These are phyloP conservation scores for Montifringilla adamsi DNA, from an alignment of 2,113 vertebrate genomes.

Conservation along the genomic window DNA sequence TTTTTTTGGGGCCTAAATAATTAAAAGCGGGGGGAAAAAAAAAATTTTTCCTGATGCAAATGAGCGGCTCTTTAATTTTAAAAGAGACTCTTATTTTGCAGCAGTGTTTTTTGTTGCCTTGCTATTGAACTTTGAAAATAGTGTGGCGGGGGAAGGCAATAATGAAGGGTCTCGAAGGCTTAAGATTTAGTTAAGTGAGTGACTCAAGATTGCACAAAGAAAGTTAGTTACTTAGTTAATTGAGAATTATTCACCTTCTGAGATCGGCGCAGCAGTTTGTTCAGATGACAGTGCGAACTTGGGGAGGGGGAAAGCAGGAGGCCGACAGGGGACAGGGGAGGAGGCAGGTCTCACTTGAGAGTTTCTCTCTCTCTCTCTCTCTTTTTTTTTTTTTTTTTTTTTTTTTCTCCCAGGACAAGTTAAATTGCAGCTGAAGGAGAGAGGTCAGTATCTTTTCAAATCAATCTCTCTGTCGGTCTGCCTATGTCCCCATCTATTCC, in stretches of 20 bases:
- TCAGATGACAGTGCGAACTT: slow-evolving; percentile 27
- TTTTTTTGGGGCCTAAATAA: neutral
- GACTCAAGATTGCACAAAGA: slow-evolving; percentile 37
- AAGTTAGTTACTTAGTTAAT: slow-evolving; percentile 62
- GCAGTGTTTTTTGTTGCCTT: slow-evolving; percentile 37
- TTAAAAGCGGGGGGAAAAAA: neutral
- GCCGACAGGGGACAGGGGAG: neutral
- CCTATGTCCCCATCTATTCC: slow-evolving; percentile 17
- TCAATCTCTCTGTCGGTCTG: slow-evolving; percentile 26
- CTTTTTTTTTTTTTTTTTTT: neutral
- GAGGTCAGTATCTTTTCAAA: slow-evolving; percentile 49
- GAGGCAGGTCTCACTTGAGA: neutral
- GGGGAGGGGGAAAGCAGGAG: neutral
- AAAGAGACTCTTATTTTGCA: slow-evolving; percentile 75
- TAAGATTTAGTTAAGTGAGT: slow-evolving; percentile 54
- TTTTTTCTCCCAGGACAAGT: neutral
- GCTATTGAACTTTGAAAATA: slow-evolving; percentile 70
- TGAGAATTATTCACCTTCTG: slow-evolving; percentile 56
- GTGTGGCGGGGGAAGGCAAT: slow-evolving; percentile 25
- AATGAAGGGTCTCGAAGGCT: slow-evolving; percentile 52
- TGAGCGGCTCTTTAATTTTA: slow-evolving; percentile 37
- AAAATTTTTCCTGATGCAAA: neutral
- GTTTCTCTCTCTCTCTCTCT: too few relatives aligned
- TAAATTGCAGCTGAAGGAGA: slow-evolving; percentile 50
- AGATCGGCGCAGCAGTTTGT: slow-evolving; percentile 32